Percentiles rank a stretch among this genome's conserved stretches.
Evolutionary conservation across 2,797 vertebrate genomes (phyloP).

Genomic region (Gadopsis bispinosus): DNA sequence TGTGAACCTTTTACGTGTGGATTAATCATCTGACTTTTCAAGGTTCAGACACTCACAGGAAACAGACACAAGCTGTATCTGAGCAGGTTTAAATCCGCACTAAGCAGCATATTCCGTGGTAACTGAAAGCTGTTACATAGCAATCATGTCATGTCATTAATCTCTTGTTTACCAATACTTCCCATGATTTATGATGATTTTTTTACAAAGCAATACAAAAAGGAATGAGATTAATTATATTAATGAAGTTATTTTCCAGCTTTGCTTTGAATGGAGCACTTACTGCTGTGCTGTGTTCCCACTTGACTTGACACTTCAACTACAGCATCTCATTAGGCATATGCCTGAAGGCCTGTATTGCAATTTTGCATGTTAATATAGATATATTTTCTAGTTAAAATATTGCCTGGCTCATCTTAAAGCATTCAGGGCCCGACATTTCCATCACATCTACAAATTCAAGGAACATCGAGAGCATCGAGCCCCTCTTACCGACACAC

Average conservation of each 20-base stretch:
- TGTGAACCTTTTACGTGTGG: not conserved
- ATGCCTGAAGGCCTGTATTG: not conserved
- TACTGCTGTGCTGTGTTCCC: not conserved
- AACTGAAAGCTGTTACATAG: not conserved
- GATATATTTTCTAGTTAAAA: not conserved
- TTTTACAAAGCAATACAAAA: not conserved
- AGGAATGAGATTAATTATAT: no score
- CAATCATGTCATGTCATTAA: not conserved
- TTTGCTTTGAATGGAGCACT: not conserved
- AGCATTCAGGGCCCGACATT: not conserved
- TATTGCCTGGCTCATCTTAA: not conserved
- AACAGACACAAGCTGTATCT: not conserved
- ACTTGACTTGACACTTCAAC: conserved; percentile 5
- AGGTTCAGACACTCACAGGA: not conserved
- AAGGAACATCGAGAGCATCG: not conserved
- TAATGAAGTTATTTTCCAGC: not conserved
- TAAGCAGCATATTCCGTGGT: not conserved
- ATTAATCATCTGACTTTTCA: conserved; percentile 1
- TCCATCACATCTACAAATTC: not conserved
- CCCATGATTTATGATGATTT: not conserved
- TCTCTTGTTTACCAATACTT: not conserved
- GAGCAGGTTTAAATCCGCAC: not conserved
- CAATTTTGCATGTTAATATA: not conserved
- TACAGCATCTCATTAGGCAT: not conserved
- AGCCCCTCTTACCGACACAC: conserved; percentile 83